Percentiles rank a stretch among this genome's conserved stretches.
phyloP scores from a whole-genome alignment of 2,797 vertebrate species.

The Paratrypauchen microcephalus region DNA sequence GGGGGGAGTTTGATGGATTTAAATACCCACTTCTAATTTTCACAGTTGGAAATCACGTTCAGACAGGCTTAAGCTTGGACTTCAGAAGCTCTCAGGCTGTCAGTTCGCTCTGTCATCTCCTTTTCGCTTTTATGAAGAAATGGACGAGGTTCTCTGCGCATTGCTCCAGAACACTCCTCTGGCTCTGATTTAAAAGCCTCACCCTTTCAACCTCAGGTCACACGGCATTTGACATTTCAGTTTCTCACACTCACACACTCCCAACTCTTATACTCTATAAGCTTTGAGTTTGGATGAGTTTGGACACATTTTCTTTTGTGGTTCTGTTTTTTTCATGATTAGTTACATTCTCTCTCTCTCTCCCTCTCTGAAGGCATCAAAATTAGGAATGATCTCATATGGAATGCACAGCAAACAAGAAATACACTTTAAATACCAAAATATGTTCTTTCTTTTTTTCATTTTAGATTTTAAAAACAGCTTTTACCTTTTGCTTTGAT shows the following conservation, averaged over 20 bases:
- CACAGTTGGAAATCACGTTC: not conserved
- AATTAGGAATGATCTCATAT: too few relatives aligned
- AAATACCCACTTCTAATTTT: not conserved
- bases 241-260: conserved; percentile 1
- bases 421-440: too few relatives aligned
- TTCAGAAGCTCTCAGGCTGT: not conserved
- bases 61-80: too few relatives aligned
- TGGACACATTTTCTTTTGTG: too few relatives aligned
- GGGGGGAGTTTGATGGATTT: not conserved
- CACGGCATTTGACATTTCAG: not conserved
- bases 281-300: too few relatives aligned
- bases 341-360: too few relatives aligned
- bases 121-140: not conserved
- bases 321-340: too few relatives aligned
- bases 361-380: too few relatives aligned
- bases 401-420: too few relatives aligned
- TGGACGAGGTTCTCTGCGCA: not conserved
- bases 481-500: too few relatives aligned
- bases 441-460: too few relatives aligned
- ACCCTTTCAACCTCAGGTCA: not conserved
- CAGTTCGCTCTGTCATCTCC: not conserved
- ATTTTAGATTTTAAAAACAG: too few relatives aligned
- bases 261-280: not conserved
- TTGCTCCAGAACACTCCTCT: not conserved
- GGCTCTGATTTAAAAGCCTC: not conserved